These are phyloP conservation scores for Tyrannus savana DNA, from an alignment of 2,113 vertebrate species.

Conservation along the genomic window DNA sequence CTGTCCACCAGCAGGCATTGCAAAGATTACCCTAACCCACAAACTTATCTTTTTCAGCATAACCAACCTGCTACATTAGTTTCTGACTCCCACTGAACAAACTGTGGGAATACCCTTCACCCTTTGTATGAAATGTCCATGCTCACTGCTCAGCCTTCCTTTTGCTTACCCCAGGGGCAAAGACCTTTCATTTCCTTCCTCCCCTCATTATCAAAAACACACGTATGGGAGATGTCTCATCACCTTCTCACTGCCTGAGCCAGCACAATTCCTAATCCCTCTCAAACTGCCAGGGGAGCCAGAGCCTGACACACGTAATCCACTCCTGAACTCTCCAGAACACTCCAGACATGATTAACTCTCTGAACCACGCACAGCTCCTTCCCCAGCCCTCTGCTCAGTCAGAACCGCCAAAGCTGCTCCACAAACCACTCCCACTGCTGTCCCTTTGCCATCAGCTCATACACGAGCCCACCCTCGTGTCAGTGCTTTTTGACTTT, in stretches of 20 bases:
- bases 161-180: not conserved
- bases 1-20: not conserved
- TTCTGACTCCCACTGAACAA: not conserved
- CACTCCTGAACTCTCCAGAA: not conserved
- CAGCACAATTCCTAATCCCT: not conserved
- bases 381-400: not conserved
- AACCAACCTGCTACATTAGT: not conserved
- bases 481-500: not conserved
- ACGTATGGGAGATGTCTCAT: not conserved
- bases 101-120: not conserved
- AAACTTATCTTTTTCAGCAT: not conserved
- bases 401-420: not conserved
- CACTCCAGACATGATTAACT: not conserved
- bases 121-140: not conserved
- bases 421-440: not conserved
- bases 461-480: not conserved
- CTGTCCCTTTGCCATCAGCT: not conserved
- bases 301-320: not conserved
- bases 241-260: not conserved
- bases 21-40: not conserved
- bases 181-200: not conserved
- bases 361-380: not conserved
- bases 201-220: not conserved
- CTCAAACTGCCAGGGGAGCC: not conserved
- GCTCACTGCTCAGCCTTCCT: not conserved